Base-by-base conservation (phyloP, 2,888 invertebrate genomes). In the Hyppa rectilinea region DNA sequence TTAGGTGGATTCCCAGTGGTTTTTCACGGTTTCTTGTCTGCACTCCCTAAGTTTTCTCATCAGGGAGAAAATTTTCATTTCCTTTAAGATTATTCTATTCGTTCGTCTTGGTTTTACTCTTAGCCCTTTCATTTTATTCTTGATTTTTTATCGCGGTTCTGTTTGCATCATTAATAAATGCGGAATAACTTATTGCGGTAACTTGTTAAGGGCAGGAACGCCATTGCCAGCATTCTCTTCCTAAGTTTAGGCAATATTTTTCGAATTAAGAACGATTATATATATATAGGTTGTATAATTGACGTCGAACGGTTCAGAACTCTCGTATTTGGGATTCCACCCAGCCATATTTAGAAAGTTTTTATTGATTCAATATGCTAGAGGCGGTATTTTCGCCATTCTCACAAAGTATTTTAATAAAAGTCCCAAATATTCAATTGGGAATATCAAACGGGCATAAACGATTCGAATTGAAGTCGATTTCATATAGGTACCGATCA, bases 31-130 rank as follows among this genome's bases (percentile, higher is more conserved):
- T 87, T 85, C 83, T 82, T 82, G 81, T 78, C 82, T 82, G 71
- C 71, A 74, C 71, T 75, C 50, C 63, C 71, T 84, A 88, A 91
- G 88, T 91, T 93, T 92, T 90, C 89, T 89, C 89, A 91, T 92
- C 89, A 84, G 81, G 71, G 74, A 82, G 82, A 87, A 78, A 89
- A 89, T 87, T 87, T 88, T 87, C 70, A 91, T 90, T 90, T 90
- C 87, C 87, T 84, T 71, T 78, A 82, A 77, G 80, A 83, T 88
- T 86, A 82, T 82, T 82, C 75, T 85, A 66, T 84, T 80, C 83
- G 70, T 80, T 87, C 82, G 79, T 81, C 78, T 81, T 71, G 67
- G 80, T 74, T 80, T 81, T 81, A 71, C 80, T 85, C 85, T 87
- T 86, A 79, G 75, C 78, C 81, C 81, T 86, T 86, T 83, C 65